Evolutionary conservation across 2,797 vertebrate genomes (phyloP).

Genomic region (Oryzias sinensis): DNA sequence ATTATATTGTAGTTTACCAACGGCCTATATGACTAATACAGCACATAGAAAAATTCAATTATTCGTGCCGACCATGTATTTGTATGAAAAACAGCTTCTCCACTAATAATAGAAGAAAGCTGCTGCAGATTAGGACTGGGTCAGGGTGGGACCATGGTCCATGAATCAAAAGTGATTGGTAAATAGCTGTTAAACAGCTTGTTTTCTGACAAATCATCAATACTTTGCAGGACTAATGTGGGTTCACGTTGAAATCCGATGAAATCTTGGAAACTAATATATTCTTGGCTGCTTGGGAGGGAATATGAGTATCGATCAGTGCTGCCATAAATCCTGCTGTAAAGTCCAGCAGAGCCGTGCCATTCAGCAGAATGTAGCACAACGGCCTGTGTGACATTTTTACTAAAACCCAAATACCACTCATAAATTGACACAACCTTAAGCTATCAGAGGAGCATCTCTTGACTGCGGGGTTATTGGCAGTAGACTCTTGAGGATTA

Average conservation of each 20-base stretch:
- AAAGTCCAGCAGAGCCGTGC: constrained; percentile 5
- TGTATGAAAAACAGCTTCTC: too few species aligned
- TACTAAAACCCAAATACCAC: constrained; percentile 20
- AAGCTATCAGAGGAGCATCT: constrained; percentile 9
- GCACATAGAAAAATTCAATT: too few species aligned
- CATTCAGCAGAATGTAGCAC: constrained; percentile 7
- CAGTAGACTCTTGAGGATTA: constrained; percentile 49
- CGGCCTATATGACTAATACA: too few species aligned
- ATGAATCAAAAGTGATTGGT: too few species aligned
- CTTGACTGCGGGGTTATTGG: constrained; percentile 34
- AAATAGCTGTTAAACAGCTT: too few species aligned
- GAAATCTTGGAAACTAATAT: background rate
- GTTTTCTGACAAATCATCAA: background rate
- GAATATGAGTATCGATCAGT: constrained; percentile 20
- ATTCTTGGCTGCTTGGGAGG: too few species aligned
- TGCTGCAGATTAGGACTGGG: too few species aligned
- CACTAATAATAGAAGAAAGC: too few species aligned
- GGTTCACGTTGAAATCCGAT: background rate
- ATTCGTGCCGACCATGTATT: too few species aligned
- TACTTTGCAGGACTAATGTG: background rate
- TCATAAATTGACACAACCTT: constrained; percentile 28
- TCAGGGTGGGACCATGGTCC: too few species aligned
- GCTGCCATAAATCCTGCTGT: constrained; percentile 20
- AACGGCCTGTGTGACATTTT: constrained; percentile 13
- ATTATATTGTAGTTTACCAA: too few species aligned